A percentile compares a stretch with the other conserved stretches of the same genome.
Conservation (phyloP, 2,113 vertebrate genomes). For the Phoxinus phoxinus region DNA sequence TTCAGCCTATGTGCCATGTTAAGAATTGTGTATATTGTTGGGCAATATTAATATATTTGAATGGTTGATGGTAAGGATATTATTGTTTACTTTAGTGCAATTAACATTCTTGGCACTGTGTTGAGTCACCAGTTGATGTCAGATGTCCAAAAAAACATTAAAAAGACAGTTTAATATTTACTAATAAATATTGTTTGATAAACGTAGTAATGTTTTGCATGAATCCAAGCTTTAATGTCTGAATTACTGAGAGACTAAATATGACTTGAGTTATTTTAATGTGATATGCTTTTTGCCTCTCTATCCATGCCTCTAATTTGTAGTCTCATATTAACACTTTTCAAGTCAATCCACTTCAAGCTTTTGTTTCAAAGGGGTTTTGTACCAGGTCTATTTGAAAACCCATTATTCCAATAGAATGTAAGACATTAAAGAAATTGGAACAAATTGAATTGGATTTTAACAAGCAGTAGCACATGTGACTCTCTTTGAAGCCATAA, state of each 20-base stretch:
- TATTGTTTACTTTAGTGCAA: not conserved
- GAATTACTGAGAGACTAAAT: not conserved
- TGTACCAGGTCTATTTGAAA: not conserved
- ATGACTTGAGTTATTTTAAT: not conserved
- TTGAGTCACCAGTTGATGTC: not conserved
- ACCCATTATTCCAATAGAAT: not conserved
- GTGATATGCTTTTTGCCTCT: not conserved
- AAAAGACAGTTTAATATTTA: not conserved
- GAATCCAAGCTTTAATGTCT: not conserved
- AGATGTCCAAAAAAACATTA: not conserved
- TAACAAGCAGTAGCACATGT: not conserved
- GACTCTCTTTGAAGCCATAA: slow-evolving; percentile 11
- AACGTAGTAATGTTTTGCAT: not conserved
- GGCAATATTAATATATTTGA: not conserved
- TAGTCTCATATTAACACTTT: slow-evolving; percentile 20
- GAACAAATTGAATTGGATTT: not conserved
- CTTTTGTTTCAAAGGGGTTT: not conserved
- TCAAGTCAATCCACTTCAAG: not conserved
- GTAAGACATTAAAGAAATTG: not conserved
- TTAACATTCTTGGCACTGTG: not conserved
- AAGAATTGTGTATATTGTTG: not conserved
- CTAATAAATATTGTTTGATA: not conserved
- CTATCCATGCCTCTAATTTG: not conserved
- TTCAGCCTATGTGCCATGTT: not conserved
- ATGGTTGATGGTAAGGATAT: not conserved